These are phyloP conservation scores for Drosophila ercepeae DNA, from an alignment of 1,140 invertebrate species.

Conservation along the genomic window DNA sequence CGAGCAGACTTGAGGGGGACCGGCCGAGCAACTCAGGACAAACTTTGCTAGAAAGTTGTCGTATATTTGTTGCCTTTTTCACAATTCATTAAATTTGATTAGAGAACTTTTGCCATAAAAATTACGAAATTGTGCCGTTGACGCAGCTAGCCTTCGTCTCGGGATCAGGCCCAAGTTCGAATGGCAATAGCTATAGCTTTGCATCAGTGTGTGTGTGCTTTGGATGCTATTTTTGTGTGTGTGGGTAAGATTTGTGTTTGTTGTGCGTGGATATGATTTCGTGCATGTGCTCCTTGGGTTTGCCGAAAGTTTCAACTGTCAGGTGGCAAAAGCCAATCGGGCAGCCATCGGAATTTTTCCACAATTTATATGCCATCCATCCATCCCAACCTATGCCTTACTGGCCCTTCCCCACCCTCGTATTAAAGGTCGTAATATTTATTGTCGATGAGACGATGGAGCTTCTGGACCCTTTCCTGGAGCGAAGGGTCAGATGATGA, in stretches of 20 bases:
- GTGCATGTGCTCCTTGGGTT: conserved; percentile 58
- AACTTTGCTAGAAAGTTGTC: conserved; percentile 79
- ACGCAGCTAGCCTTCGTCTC: conserved; percentile 67
- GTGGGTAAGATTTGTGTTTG: conserved; percentile 73
- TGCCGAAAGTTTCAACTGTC: conserved; percentile 71
- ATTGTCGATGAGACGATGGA: conserved; percentile 10
- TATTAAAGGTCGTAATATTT: conserved; percentile 39
- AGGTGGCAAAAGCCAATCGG: conserved; percentile 78
- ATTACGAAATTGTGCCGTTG: conserved; percentile 82
- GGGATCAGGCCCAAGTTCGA: conserved; percentile 44
- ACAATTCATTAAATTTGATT: conserved; percentile 83
- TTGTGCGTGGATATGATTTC: conserved; percentile 80
- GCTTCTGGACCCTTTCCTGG: conserved; percentile 20
- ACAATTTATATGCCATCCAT: conserved; percentile 59
- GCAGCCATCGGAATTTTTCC: conserved; percentile 64
- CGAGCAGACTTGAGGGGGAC: conserved; percentile 4
- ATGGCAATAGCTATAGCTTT: conserved; percentile 2
- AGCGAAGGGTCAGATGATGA: conserved; percentile 19
- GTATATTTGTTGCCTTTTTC: conserved; percentile 82
- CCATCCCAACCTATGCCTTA: neutral
- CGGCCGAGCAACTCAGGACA: conserved; percentile 46
- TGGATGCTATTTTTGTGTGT: conserved; percentile 18
- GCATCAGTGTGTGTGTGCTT: conserved; percentile 11
- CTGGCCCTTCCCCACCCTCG: neutral
- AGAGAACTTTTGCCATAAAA: conserved; percentile 82